A percentile compares a stretch with the other conserved stretches of the same genome.
These are phyloP conservation scores for Gallinago solitaria DNA, from an alignment of 2,797 vertebrate genomes.

Conservation along the genomic window DNA sequence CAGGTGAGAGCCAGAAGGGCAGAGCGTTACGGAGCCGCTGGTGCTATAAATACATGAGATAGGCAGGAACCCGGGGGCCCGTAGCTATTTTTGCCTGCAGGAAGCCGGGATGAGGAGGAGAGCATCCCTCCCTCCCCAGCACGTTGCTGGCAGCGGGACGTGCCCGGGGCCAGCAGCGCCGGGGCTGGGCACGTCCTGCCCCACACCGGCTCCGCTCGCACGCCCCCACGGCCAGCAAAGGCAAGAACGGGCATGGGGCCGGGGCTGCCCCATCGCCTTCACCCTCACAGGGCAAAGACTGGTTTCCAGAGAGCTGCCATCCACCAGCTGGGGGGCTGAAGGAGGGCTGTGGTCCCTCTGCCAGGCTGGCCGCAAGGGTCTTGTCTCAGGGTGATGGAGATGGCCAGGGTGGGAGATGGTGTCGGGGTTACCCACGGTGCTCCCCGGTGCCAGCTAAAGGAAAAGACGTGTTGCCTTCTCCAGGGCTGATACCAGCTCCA, in stretches of 20 bases:
- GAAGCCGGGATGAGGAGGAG: constrained; percentile 31
- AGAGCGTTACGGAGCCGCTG: background rate
- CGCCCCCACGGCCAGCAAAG: background rate
- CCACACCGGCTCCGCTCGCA: accelerated
- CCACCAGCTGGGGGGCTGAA: background rate
- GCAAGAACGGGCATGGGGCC: background rate
- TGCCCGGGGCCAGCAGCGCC: background rate
- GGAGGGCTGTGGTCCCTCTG: background rate
- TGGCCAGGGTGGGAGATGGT: background rate
- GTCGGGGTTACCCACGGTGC: too few relatives aligned
- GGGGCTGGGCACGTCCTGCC: background rate
- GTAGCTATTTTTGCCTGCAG: constrained; percentile 59
- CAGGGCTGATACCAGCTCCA: background rate
- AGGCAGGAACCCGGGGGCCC: constrained; percentile 19
- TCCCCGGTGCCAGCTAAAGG: accelerated
- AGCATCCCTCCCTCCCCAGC: constrained; percentile 45
- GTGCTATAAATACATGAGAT: constrained; percentile 29
- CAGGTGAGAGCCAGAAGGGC: constrained; percentile 41
- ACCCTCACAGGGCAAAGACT: background rate
- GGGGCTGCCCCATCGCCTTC: accelerated
- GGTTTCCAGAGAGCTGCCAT: background rate
- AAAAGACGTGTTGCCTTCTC: background rate
- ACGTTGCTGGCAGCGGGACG: background rate
- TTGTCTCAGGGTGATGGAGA: background rate
- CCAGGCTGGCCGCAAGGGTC: background rate